These are phyloP conservation scores for Benthosema pterotum DNA, from an alignment of 2,797 vertebrate genomes.

Conservation along the genomic window DNA sequence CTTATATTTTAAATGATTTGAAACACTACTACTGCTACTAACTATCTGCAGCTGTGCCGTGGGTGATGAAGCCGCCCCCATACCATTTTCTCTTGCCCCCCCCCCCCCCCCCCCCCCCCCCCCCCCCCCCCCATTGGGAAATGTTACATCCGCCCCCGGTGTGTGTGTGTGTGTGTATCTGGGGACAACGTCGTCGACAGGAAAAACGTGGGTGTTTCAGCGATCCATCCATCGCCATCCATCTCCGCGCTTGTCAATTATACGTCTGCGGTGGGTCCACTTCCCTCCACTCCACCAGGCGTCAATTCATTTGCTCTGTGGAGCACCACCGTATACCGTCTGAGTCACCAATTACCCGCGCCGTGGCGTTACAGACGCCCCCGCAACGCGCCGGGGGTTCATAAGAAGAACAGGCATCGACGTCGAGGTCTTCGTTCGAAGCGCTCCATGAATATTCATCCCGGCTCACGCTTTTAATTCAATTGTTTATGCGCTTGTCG, in stretches of 20 bases:
- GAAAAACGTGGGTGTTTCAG: slow-evolving; percentile 49
- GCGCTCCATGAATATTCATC: slow-evolving; percentile 73
- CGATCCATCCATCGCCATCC: slow-evolving; percentile 72
- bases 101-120: no score
- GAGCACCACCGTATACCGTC: slow-evolving; percentile 66
- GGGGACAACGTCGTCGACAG: slow-evolving; percentile 18
- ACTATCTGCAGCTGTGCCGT: no score
- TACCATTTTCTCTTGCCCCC: no score
- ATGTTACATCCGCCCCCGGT: no score
- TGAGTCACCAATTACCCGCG: slow-evolving; percentile 74
- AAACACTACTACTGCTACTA: no score
- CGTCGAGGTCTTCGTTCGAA: slow-evolving; percentile 75
- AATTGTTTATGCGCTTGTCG: slow-evolving; percentile 57
- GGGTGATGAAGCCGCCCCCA: no score
- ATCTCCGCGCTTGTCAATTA: slow-evolving; percentile 80
- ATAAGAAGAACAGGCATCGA: slow-evolving; percentile 73
- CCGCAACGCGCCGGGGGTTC: slow-evolving; percentile 58
- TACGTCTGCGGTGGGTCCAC: slow-evolving; percentile 43
- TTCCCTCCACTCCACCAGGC: slow-evolving; percentile 37
- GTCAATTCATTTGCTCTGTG: slow-evolving; percentile 74
- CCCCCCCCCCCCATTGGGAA: no score
- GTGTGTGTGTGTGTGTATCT: no score
- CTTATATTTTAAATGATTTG: no score
- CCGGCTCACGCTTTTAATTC: slow-evolving; percentile 50
- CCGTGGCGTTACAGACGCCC: slow-evolving; percentile 53